phyloP scores from a whole-genome alignment of 2,888 invertebrate species.

The Asteroscopus sphinx region DNA sequence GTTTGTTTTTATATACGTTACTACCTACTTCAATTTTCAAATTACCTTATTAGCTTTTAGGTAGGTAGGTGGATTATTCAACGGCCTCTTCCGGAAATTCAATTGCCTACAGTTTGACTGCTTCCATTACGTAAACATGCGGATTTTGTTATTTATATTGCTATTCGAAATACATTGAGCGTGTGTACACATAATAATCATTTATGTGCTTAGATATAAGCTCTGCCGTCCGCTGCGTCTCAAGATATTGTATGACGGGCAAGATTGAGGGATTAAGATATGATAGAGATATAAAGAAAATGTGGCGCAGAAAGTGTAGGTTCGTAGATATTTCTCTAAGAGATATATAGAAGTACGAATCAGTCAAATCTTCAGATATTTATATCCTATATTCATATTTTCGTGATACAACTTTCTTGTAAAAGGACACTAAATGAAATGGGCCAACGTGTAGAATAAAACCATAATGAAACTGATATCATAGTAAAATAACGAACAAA shows the following conservation, averaged over 20 bases:
- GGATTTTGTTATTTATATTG: not conserved
- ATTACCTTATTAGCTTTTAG: no score
- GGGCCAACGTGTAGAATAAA: no score
- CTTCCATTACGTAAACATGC: slow-evolving; percentile 1
- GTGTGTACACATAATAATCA: slow-evolving; percentile 2
- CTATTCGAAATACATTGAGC: not conserved
- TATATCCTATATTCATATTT: no score
- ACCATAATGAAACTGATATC: no score
- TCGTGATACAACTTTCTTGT: no score
- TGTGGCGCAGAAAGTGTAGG: slow-evolving; percentile 2
- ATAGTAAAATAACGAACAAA: no score
- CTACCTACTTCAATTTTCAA: no score
- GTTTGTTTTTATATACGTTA: no score
- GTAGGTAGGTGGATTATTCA: no score
- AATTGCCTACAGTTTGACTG: slow-evolving; percentile 5
- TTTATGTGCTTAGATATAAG: slow-evolving; percentile 11
- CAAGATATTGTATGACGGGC: slow-evolving; percentile 29
- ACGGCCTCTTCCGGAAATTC: no score
- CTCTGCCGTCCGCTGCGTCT: slow-evolving; percentile 1
- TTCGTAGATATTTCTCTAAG: slow-evolving; percentile 7
- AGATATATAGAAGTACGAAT: not conserved
- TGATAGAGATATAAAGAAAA: slow-evolving; percentile 13
- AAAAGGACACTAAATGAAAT: no score
- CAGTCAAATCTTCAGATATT: no score
- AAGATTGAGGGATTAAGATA: slow-evolving; percentile 33